Evolutionary conservation across 2,888 invertebrate genomes (phyloP).

Genomic region (Acleris cristana): DNA sequence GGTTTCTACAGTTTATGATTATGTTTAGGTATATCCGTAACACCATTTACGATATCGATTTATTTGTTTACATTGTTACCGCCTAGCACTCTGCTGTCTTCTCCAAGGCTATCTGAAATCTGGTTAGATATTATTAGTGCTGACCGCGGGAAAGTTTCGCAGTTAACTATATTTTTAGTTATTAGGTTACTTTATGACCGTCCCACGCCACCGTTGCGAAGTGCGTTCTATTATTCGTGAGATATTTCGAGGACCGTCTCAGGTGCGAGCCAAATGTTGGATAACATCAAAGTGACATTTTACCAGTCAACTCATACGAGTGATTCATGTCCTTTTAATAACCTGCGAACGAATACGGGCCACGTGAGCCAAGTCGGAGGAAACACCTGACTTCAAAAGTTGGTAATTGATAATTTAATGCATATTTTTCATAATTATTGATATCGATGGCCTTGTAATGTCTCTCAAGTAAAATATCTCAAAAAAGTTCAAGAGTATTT

Average conservation of each 20-base stretch:
- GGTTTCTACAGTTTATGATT: too few relatives aligned
- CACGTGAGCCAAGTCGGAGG: slow-evolving; percentile 20
- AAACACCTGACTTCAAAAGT: slow-evolving; percentile 9
- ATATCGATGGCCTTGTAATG: slow-evolving; percentile 3
- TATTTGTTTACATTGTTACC: slow-evolving; percentile 13
- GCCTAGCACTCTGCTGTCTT: slow-evolving; percentile 9
- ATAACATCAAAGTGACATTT: slow-evolving; percentile 48
- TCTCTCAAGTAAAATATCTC: too few relatives aligned
- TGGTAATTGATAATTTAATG: slow-evolving; percentile 7
- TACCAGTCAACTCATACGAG: slow-evolving; percentile 35
- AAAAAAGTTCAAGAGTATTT: too few relatives aligned
- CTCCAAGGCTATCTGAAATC: slow-evolving; percentile 25
- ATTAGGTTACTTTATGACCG: slow-evolving; percentile 47
- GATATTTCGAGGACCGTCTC: slow-evolving; percentile 40
- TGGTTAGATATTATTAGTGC: slow-evolving; percentile 26
- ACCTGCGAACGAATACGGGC: slow-evolving; percentile 24
- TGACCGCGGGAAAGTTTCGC: slow-evolving; percentile 19
- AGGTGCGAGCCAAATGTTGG: slow-evolving; percentile 56
- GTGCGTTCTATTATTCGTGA: slow-evolving; percentile 48
- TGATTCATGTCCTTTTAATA: slow-evolving; percentile 45
- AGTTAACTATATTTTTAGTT: slow-evolving; percentile 50
- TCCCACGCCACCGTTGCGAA: slow-evolving; percentile 58
- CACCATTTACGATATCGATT: slow-evolving; percentile 3
- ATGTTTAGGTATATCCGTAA: not conserved
- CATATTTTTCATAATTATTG: slow-evolving; percentile 13